Percentiles rank a stretch among this genome's conserved stretches.
phyloP scores from a whole-genome alignment of 2,113 vertebrate genomes.

The Pseudopipra pipra region DNA sequence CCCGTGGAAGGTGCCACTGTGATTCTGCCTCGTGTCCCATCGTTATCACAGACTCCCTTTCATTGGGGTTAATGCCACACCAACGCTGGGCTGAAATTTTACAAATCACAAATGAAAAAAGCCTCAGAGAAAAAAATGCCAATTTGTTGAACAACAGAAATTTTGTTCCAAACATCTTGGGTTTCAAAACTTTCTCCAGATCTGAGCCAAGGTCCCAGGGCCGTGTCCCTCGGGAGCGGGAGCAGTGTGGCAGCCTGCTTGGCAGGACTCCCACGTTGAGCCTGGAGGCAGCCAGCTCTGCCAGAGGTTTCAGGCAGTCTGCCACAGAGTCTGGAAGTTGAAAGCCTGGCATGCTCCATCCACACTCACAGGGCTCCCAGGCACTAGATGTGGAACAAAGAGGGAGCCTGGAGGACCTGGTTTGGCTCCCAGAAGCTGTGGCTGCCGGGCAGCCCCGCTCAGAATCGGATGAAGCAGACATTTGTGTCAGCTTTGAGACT shows the following conservation, averaged over 20 bases:
- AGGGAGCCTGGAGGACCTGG: conserved; percentile 6
- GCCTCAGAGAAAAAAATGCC: background rate
- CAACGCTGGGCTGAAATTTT: background rate
- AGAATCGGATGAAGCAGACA: background rate
- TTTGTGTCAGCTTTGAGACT: background rate
- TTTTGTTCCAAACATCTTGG: conserved; percentile 11
- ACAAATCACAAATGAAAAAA: background rate
- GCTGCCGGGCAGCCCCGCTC: background rate
- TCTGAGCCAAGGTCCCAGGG: conserved; percentile 34
- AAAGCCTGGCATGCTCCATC: background rate
- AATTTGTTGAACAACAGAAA: background rate
- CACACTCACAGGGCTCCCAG: background rate
- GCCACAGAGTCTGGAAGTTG: conserved; percentile 26
- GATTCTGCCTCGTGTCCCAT: background rate
- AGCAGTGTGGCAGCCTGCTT: conserved; percentile 52
- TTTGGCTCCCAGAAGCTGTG: conserved; percentile 21
- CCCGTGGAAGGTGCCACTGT: background rate
- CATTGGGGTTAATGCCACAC: background rate
- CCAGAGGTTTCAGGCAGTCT: conserved; percentile 66
- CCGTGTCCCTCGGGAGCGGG: background rate
- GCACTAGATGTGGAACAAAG: background rate
- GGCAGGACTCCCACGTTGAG: conserved; percentile 16
- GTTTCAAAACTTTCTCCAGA: conserved; percentile 57
- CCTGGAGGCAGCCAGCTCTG: conserved; percentile 47
- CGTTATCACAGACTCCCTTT: background rate